Percentiles rank a stretch among this genome's conserved stretches.
phyloP scores from a whole-genome alignment of 2,113 vertebrate species.

The Vidua chalybeata region DNA sequence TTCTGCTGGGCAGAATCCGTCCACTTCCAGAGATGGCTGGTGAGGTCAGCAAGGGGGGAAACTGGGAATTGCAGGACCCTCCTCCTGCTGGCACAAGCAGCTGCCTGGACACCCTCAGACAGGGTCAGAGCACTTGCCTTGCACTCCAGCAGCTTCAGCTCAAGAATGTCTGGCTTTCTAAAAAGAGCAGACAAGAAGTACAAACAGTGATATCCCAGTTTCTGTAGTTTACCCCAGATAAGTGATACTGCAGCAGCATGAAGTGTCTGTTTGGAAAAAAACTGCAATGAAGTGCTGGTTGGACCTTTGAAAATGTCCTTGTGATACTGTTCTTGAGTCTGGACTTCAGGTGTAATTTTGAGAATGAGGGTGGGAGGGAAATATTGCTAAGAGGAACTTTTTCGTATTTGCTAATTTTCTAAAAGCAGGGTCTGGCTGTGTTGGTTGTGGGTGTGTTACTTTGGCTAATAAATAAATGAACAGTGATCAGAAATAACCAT shows the following conservation, averaged over 20 bases:
- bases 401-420: slow-evolving; percentile 36
- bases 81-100: neutral
- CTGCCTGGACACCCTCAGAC: neutral
- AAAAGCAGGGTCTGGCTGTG: neutral
- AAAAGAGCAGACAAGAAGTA: neutral
- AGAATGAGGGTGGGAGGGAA: neutral
- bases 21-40: neutral
- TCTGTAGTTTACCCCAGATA: neutral
- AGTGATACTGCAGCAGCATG: neutral
- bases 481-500: neutral
- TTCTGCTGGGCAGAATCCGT: slow-evolving; percentile 53
- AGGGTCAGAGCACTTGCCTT: neutral
- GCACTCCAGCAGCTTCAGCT: neutral
- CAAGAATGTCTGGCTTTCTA: neutral
- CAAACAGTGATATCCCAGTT: neutral
- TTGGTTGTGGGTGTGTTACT: neutral
- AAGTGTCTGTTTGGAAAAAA: neutral
- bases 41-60: neutral
- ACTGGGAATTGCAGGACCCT: neutral
- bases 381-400: neutral
- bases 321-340: neutral
- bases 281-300: neutral
- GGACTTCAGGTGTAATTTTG: neutral
- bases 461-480: slow-evolving; percentile 17
- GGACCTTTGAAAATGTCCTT: neutral